Conservation (phyloP, 2,888 invertebrate genomes). For the Melanargia galathea region DNA sequence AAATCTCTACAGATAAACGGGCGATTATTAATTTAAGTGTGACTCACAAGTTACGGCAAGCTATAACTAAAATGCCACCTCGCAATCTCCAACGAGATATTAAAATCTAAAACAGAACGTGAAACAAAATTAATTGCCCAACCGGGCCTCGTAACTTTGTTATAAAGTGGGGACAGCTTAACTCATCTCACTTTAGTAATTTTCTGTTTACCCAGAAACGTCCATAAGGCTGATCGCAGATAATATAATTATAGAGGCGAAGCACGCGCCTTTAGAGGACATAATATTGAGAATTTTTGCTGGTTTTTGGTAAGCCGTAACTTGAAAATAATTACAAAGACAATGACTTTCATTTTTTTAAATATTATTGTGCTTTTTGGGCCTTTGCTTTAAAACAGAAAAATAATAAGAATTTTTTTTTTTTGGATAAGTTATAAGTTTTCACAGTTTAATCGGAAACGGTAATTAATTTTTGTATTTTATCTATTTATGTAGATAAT, state of each 20-base stretch:
- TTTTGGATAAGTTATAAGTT: too few species aligned
- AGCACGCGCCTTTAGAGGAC: neutral
- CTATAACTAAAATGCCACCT: slow-evolving; percentile 31
- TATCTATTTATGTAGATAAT: too few species aligned
- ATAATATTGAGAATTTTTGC: too few species aligned
- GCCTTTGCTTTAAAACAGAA: too few species aligned
- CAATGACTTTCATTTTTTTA: too few species aligned
- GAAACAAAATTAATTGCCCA: slow-evolving; percentile 44
- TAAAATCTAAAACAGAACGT: slow-evolving; percentile 41
- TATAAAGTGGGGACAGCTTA: slow-evolving; percentile 43
- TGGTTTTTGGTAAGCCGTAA: too few species aligned
- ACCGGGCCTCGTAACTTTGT: slow-evolving; percentile 40
- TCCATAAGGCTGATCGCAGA: slow-evolving; percentile 16
- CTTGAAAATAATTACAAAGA: too few species aligned
- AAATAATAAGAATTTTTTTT: too few species aligned
- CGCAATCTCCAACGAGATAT: slow-evolving; percentile 36
- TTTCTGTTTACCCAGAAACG: slow-evolving; percentile 38
- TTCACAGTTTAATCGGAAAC: too few species aligned
- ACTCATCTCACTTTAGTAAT: slow-evolving; percentile 47
- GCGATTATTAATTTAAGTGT: neutral
- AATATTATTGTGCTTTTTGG: too few species aligned
- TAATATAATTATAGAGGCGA: neutral
- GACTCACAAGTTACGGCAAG: slow-evolving; percentile 5
- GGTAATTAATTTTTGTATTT: too few species aligned
- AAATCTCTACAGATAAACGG: too few species aligned